Evolutionary conservation across 1,140 invertebrate genomes (phyloP).

Genomic region (Eriocheir sinensis): DNA sequence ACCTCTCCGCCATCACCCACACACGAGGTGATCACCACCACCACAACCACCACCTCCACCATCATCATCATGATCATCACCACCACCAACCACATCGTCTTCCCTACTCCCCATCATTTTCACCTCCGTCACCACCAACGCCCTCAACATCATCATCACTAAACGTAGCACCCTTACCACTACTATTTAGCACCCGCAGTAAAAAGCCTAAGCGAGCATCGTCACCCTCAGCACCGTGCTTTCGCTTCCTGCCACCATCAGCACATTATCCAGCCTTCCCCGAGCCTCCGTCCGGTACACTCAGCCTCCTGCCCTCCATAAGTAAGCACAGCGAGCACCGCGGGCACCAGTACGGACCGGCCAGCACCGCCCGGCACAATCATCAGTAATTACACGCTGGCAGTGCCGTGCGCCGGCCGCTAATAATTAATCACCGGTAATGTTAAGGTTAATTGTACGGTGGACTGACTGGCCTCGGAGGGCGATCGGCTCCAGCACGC

Average conservation of each 20-base stretch:
- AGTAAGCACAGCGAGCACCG: background rate
- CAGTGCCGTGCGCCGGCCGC: constrained; percentile 31
- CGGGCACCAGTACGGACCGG: background rate
- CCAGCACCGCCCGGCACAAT: background rate
- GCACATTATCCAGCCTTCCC: background rate
- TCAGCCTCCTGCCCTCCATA: background rate
- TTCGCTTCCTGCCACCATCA: too few relatives aligned
- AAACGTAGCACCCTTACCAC: background rate
- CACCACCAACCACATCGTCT: background rate
- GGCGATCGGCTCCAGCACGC: constrained; percentile 3
- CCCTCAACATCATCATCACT: too few relatives aligned
- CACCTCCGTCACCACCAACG: too few relatives aligned
- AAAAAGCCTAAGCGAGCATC: background rate
- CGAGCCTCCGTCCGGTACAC: background rate
- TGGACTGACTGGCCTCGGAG: constrained; percentile 1
- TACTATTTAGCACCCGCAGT: background rate
- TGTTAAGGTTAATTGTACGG: constrained; percentile 26
- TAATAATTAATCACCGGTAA: constrained; percentile 45
- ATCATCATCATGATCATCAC: too few relatives aligned
- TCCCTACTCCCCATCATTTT: too few relatives aligned
- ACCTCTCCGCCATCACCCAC: background rate
- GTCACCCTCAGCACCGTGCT: background rate
- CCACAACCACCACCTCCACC: too few relatives aligned
- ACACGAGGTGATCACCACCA: background rate
- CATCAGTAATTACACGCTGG: constrained; percentile 40